A percentile compares a stretch with the other conserved stretches of the same genome.
Conservation (phyloP, 1,140 invertebrate genomes). For the Drosophila bipectinata region DNA sequence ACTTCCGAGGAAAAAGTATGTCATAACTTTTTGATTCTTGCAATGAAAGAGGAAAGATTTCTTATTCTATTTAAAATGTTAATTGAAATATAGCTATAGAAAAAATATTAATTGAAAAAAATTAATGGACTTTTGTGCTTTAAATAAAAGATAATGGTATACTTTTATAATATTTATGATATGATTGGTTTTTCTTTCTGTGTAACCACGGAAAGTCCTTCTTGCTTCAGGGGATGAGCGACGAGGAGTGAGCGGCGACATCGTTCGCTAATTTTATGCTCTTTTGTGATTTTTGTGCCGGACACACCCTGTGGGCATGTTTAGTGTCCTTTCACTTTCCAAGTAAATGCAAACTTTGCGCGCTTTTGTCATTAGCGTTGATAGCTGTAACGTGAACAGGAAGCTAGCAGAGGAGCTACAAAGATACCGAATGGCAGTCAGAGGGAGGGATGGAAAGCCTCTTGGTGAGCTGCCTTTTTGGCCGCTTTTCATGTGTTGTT, state of each 20-base stretch:
- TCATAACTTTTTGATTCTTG: neutral
- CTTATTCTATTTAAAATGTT: neutral
- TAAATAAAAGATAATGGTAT: no score
- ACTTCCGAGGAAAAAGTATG: neutral
- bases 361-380: slow-evolving; percentile 81
- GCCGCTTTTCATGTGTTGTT: slow-evolving; percentile 75
- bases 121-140: no score
- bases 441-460: slow-evolving; percentile 21
- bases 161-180: neutral
- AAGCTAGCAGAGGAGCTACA: slow-evolving; percentile 18
- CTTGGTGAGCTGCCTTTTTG: slow-evolving; percentile 66
- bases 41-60: neutral
- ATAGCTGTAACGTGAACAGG: slow-evolving; percentile 66
- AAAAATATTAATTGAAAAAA: no score
- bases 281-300: slow-evolving; percentile 79
- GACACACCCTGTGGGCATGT: slow-evolving; percentile 77
- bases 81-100: no score
- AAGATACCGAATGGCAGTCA: slow-evolving; percentile 4
- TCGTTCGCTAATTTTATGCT: slow-evolving; percentile 77
- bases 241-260: slow-evolving; percentile 33
- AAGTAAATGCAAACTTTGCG: slow-evolving; percentile 77
- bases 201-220: slow-evolving; percentile 56
- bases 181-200: neutral
- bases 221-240: slow-evolving; percentile 15
- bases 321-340: slow-evolving; percentile 61